Conservation (phyloP, 2,113 vertebrate species). For the Paradisaea rubra region DNA sequence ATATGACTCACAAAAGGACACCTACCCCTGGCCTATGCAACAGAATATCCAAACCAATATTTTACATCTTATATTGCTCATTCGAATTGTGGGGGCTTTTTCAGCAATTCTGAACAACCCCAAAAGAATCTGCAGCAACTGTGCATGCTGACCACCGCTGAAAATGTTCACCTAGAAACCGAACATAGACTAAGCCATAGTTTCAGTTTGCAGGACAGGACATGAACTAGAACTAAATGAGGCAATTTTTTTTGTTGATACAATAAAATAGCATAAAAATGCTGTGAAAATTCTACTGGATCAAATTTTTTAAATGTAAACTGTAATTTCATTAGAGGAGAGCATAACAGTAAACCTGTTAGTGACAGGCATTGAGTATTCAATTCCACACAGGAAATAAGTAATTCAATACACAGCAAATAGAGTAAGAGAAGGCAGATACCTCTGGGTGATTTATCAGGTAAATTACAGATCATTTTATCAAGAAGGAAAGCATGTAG, state of each 20-base stretch:
- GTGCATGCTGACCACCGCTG: not conserved
- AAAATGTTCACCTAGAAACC: not conserved
- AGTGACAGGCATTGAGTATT: not conserved
- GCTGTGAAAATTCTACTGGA: not conserved
- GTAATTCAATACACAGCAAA: conserved; percentile 24
- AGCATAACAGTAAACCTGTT: not conserved
- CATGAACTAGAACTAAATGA: not conserved
- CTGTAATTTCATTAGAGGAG: not conserved
- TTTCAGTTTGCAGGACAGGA: not conserved
- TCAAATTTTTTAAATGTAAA: not conserved
- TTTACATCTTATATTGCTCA: not conserved
- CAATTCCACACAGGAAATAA: not conserved
- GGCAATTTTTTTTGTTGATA: not conserved
- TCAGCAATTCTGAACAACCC: not conserved
- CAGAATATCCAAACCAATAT: not conserved
- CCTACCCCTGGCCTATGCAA: not conserved
- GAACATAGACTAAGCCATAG: not conserved
- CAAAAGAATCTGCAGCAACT: not conserved
- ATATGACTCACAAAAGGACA: not conserved
- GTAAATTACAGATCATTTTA: not conserved
- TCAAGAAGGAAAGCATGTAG: not conserved
- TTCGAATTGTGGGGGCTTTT: not conserved
- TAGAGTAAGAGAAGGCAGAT: not conserved
- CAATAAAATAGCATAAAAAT: not conserved
- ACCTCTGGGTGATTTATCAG: not conserved